Percentiles rank a stretch among this genome's conserved stretches.
Evolutionary conservation across 2,113 vertebrate genomes (phyloP).

Genomic region (Ictalurus furcatus): DNA sequence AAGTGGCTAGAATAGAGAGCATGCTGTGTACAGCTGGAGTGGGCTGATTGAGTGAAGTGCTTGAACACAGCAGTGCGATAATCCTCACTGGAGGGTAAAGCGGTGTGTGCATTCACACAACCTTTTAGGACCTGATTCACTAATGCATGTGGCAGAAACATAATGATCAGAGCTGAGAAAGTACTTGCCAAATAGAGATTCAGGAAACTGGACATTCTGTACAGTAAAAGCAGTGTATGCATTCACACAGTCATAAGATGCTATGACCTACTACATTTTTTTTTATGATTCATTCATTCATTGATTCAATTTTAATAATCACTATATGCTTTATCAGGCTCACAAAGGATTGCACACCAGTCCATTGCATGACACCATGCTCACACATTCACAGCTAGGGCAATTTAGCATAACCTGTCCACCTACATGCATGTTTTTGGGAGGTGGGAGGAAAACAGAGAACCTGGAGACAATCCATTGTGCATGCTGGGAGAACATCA

Average conservation of each 20-base stretch:
- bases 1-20: background rate
- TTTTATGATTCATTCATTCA: background rate
- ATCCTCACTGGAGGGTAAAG: slow-evolving; percentile 30
- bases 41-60: slow-evolving; percentile 35
- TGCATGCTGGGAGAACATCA: background rate
- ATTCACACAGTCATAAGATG: background rate
- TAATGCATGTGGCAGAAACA: background rate
- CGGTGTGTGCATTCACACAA: slow-evolving; percentile 25
- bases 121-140: slow-evolving; percentile 30
- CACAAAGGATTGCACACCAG: background rate
- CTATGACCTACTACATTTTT: background rate
- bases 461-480: background rate
- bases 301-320: background rate
- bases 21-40: slow-evolving; percentile 17
- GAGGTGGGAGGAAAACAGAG: background rate
- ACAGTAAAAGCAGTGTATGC: background rate
- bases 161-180: slow-evolving; percentile 1
- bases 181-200: background rate
- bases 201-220: background rate
- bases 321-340: background rate
- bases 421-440: background rate
- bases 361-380: background rate
- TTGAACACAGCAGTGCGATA: slow-evolving; percentile 28
- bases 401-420: background rate
- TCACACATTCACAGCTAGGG: background rate